Evolutionary conservation across 2,113 vertebrate genomes (phyloP).

Genomic region (Engystomops pustulosus): DNA sequence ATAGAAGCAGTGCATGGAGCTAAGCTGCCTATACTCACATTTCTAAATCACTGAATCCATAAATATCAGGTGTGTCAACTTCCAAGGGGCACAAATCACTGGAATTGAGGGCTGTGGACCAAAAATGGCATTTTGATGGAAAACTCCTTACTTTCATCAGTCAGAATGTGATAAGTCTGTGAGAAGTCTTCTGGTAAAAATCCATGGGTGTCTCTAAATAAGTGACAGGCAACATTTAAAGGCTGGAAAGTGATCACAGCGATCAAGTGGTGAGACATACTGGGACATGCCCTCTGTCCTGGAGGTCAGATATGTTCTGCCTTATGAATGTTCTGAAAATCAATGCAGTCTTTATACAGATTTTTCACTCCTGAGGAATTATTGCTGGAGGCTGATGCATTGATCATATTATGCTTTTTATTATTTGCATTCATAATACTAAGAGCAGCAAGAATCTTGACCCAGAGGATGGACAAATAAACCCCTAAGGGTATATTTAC

Average conservation of each 20-base stretch:
- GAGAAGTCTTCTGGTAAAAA: conserved; percentile 45
- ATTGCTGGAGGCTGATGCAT: too few relatives aligned
- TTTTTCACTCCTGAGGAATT: background rate
- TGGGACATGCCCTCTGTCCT: background rate
- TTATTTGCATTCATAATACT: too few relatives aligned
- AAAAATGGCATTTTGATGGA: conserved; percentile 56
- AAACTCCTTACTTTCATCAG: conserved; percentile 50
- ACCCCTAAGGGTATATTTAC: too few relatives aligned
- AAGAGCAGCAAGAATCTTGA: too few relatives aligned
- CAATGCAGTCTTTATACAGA: background rate
- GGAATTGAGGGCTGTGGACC: conserved; percentile 39
- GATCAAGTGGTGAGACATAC: conserved; percentile 13
- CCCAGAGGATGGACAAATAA: too few relatives aligned
- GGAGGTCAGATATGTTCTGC: background rate
- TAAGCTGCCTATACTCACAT: conserved; percentile 3
- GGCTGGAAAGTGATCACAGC: conserved; percentile 16
- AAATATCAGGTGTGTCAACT: conserved; percentile 17
- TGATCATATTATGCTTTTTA: too few relatives aligned
- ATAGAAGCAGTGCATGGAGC: background rate
- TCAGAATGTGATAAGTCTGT: conserved; percentile 40
- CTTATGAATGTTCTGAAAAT: background rate
- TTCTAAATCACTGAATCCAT: conserved; percentile 40
- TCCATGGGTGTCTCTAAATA: conserved; percentile 26
- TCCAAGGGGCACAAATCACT: conserved; percentile 48
- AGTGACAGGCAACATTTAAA: conserved; percentile 24